phyloP scores from a whole-genome alignment of 2,797 vertebrate species.

The Leuciscus waleckii region DNA sequence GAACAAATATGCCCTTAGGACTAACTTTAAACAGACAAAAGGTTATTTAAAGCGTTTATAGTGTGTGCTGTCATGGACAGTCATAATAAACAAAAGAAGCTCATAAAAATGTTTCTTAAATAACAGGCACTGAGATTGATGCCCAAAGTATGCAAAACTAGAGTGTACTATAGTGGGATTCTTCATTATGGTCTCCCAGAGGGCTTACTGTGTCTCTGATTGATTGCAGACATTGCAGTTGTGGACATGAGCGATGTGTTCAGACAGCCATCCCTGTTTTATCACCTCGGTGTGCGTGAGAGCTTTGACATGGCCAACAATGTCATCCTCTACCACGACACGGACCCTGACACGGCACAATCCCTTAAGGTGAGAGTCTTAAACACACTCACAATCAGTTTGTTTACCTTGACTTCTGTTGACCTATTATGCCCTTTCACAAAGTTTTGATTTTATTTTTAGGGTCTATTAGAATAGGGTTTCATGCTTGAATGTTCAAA shows the following conservation, averaged over 20 bases:
- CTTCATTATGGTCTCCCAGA: neutral
- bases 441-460: neutral
- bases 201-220: conserved; percentile 27
- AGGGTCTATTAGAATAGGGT: neutral
- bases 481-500: neutral
- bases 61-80: neutral
- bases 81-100: conserved; percentile 1
- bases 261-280: conserved; percentile 92
- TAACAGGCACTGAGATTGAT: neutral
- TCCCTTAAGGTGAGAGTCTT: conserved; percentile 88
- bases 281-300: conserved; percentile 94
- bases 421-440: neutral
- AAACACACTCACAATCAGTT: conserved; percentile 27
- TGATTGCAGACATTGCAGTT: conserved; percentile 88
- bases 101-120: neutral
- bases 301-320: conserved; percentile 97
- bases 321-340: conserved; percentile 93
- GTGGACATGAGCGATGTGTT: conserved; percentile 96
- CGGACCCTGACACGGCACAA: conserved; percentile 87
- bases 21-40: neutral
- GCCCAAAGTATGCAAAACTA: neutral
- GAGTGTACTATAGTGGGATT: neutral
- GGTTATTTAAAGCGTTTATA: neutral
- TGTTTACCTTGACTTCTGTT: neutral
- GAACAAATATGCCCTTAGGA: neutral